These are phyloP conservation scores for Macrobrachium rosenbergii DNA, from an alignment of 1,140 invertebrate species.

Conservation along the genomic window DNA sequence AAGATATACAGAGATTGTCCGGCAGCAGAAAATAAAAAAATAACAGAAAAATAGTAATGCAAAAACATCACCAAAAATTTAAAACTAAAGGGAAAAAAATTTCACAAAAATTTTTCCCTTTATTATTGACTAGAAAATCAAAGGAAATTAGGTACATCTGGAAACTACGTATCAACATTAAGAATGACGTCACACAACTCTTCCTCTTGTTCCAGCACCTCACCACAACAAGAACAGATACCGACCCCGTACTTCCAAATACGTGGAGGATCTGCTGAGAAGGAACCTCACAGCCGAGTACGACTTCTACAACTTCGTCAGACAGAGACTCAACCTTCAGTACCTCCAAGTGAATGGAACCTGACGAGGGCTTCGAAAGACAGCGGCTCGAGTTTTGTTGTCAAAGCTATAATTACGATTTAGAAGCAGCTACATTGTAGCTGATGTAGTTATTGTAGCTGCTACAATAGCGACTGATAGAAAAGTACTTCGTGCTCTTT, in stretches of 20 bases:
- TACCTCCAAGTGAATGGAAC: conserved; percentile 10
- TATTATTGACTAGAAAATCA: not conserved
- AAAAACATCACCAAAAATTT: too few species aligned
- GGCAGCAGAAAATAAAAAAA: too few species aligned
- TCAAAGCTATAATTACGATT: not conserved
- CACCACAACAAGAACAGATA: conserved; percentile 69
- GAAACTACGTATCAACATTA: not conserved
- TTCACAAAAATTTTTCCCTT: too few species aligned
- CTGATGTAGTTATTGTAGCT: not conserved
- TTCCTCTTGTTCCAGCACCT: conserved; percentile 67
- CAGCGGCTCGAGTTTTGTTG: not conserved
- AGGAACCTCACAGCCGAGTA: conserved; percentile 74
- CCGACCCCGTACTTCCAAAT: conserved; percentile 67
- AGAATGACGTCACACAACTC: not conserved
- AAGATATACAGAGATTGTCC: too few species aligned
- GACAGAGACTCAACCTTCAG: conserved; percentile 71
- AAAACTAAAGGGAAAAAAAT: too few species aligned
- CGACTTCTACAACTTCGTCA: conserved; percentile 77
- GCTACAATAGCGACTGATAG: too few species aligned
- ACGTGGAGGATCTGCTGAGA: conserved; percentile 69
- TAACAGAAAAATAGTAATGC: too few species aligned
- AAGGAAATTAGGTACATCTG: not conserved
- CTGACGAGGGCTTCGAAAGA: not conserved
- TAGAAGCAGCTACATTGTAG: too few species aligned
- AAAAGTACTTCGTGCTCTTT: too few species aligned